These are phyloP conservation scores for Philonicus albiceps DNA, from an alignment of 2,888 invertebrate species.

Conservation along the genomic window DNA sequence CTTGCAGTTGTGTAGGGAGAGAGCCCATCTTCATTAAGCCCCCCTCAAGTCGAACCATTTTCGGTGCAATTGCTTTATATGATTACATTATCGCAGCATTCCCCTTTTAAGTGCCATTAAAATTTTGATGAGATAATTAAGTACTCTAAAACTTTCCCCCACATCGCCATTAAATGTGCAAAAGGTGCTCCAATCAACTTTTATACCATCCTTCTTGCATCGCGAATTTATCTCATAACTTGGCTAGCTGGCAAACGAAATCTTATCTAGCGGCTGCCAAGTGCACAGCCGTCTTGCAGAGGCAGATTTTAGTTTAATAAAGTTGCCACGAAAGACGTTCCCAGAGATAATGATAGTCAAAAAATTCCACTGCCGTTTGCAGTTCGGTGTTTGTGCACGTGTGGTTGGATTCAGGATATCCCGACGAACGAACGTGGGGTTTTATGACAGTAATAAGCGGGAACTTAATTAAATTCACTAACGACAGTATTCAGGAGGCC, in stretches of 20 bases:
- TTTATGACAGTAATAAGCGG: slow-evolving; percentile 4
- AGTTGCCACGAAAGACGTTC: background rate
- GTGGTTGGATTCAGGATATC: background rate
- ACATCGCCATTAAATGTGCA: background rate
- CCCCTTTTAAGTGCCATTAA: background rate
- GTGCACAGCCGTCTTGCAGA: background rate
- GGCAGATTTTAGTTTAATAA: background rate
- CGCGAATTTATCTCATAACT: background rate
- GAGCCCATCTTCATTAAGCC: background rate
- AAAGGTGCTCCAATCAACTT: background rate
- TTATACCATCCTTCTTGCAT: background rate
- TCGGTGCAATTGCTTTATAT: background rate
- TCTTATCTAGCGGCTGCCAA: background rate
- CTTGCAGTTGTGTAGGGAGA: background rate
- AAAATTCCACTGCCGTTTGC: background rate
- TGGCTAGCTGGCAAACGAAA: background rate
- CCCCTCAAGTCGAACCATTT: background rate
- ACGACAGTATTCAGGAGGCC: background rate
- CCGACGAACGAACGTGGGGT: background rate
- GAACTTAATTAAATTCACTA: slow-evolving; percentile 30
- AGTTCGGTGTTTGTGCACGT: background rate
- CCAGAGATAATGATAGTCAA: background rate
- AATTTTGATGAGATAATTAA: background rate
- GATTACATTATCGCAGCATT: background rate
- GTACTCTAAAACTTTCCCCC: background rate